Evolutionary conservation across 2,888 invertebrate genomes (phyloP), one percentile per base, ranked within the genome.

Genomic region (Sinelater perroti): DNA sequence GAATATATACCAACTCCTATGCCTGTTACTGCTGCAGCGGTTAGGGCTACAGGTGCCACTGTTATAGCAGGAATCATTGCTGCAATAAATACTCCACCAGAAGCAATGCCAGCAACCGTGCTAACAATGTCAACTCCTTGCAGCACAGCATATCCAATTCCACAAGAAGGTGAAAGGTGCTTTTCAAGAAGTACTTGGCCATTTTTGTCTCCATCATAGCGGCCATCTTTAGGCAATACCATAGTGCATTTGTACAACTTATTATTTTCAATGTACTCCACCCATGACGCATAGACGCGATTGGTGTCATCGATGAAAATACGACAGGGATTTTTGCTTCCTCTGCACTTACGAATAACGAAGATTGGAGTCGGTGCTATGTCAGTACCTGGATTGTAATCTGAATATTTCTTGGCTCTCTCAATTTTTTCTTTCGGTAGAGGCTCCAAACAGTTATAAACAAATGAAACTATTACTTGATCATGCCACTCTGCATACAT

Each of bases 221-320:
- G 65, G 35, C 85, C 85, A 72, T 81, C 74, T 63, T 79, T 75
- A 1, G 85, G 85, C 17, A 82, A 78, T 63, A 82, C 77, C 56
- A 84, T 78, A 13, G 81, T 80, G 74, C 84, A 83, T 72, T 83
- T 77, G 1, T 81, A 79, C 16, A 82, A 71, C 38, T 82, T 83
- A 68, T 85, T 85, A 35, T 80, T 72, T 8, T 69, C 70, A 51
- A 84, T 70, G 71, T 82, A 85, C 1, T 80, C 77, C n/a, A 77
- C 66, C 85, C 85, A 85, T 44, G 75, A 74, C 4, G 80, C 72
- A 61, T 85, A 85, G 1, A 83, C 81, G 56, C 85, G 77, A n/a
- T 80, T 80, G 67, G 79, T 65, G 35, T 72, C 61, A 62, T 77
- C 77, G 7, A 77, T 68, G 50, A 75, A 71, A 18, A 75, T 61